Evolutionary conservation across 2,888 invertebrate genomes (phyloP).

Genomic region (Atrina japonica): DNA sequence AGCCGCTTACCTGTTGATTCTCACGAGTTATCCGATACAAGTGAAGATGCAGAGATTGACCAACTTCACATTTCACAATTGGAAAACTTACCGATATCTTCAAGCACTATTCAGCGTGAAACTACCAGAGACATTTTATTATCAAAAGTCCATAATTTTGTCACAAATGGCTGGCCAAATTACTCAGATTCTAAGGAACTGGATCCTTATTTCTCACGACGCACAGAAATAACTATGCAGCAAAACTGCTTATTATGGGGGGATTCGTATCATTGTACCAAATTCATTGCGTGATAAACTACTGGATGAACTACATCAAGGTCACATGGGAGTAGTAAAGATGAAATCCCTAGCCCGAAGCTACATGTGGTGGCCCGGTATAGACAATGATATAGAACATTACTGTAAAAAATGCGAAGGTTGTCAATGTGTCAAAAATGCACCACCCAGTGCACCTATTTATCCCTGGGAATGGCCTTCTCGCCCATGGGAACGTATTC

Average conservation of each 20-base stretch:
- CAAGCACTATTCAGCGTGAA: slow-evolving; percentile 7
- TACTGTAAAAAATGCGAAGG: neutral
- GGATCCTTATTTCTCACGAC: slow-evolving; percentile 10
- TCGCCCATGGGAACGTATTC: slow-evolving; percentile 77
- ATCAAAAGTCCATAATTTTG: neutral
- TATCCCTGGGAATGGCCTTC: slow-evolving; percentile 67
- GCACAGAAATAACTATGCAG: slow-evolving; percentile 7
- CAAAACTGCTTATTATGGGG: slow-evolving; percentile 53
- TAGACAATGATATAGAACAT: slow-evolving; percentile 9
- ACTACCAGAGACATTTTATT: neutral
- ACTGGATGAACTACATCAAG: slow-evolving; percentile 41
- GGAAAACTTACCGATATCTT: slow-evolving; percentile 9
- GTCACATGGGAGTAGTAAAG: slow-evolving; percentile 24
- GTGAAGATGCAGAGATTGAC: slow-evolving; percentile 7
- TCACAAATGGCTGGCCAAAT: neutral
- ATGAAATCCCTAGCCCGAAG: slow-evolving; percentile 22
- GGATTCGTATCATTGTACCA: slow-evolving; percentile 65
- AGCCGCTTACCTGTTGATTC: slow-evolving; percentile 55
- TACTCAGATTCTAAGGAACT: neutral
- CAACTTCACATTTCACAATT: neutral
- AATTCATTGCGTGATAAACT: slow-evolving; percentile 46
- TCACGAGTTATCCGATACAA: neutral
- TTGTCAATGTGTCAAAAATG: slow-evolving; percentile 30
- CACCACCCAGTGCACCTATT: slow-evolving; percentile 55
- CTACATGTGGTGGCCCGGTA: slow-evolving; percentile 21